phyloP scores from a whole-genome alignment of 2,113 vertebrate species.

The Paraplagusia blochii region DNA sequence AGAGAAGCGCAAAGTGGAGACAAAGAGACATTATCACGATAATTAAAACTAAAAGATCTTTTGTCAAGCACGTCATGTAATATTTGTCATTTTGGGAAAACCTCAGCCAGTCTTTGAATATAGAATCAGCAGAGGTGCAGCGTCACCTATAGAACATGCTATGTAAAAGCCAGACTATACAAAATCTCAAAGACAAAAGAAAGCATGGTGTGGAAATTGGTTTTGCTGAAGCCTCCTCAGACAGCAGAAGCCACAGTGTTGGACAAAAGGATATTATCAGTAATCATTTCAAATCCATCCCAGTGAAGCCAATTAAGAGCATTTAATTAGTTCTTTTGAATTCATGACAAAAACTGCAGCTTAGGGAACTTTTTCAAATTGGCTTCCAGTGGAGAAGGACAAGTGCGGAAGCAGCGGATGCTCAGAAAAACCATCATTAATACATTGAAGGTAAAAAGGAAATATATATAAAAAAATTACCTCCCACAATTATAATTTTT shows the following conservation, averaged over 20 bases:
- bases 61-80: too few relatives aligned
- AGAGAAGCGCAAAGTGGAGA: too few relatives aligned
- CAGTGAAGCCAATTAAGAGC: slow-evolving; percentile 76
- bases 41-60: too few relatives aligned
- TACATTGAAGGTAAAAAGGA: too few relatives aligned
- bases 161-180: slow-evolving; percentile 36
- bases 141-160: too few relatives aligned
- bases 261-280: slow-evolving; percentile 75
- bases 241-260: slow-evolving; percentile 68
- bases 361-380: slow-evolving; percentile 57
- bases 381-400: slow-evolving; percentile 56
- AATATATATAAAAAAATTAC: too few relatives aligned
- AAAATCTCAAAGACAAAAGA: slow-evolving; percentile 56
- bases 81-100: too few relatives aligned
- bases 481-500: too few relatives aligned
- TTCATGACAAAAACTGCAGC: slow-evolving; percentile 63
- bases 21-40: too few relatives aligned
- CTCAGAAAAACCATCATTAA: background rate
- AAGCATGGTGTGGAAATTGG: slow-evolving; percentile 62
- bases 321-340: slow-evolving; percentile 74
- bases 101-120: too few relatives aligned
- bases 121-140: too few relatives aligned
- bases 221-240: slow-evolving; percentile 76
- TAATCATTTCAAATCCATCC: slow-evolving; percentile 79
- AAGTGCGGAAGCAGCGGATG: slow-evolving; percentile 24